Evolutionary conservation across 2,113 vertebrate genomes (phyloP).

Genomic region (Leucosticte australis): DNA sequence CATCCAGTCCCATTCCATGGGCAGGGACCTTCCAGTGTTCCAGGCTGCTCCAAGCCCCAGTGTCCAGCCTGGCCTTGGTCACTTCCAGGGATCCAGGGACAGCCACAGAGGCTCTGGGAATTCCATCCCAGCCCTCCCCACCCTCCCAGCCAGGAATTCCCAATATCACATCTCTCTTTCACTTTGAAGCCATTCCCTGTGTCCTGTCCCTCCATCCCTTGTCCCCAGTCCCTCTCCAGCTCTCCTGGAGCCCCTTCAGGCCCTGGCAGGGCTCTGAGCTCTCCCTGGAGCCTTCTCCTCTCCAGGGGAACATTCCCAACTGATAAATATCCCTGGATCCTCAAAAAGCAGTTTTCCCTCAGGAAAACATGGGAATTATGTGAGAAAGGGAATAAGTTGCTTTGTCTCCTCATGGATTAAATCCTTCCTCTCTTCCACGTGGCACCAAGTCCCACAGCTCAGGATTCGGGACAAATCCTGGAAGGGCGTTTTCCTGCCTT

Average conservation of each 20-base stretch:
- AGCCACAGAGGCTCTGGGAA: background rate
- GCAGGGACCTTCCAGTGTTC: fast-evolving
- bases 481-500: fast-evolving
- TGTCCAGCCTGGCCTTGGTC: fast-evolving
- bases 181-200: background rate
- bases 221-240: background rate
- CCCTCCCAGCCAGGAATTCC: background rate
- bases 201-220: background rate
- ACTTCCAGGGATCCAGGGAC: background rate
- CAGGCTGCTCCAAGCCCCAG: fast-evolving
- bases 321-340: background rate
- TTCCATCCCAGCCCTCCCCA: background rate
- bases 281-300: fast-evolving
- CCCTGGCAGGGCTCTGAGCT: background rate
- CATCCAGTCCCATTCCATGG: background rate
- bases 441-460: background rate
- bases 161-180: background rate
- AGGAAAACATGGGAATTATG: background rate
- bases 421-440: fast-evolving
- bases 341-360: background rate
- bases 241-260: background rate
- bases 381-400: background rate
- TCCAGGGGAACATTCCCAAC: background rate
- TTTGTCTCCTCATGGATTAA: background rate
- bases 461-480: background rate